Percentiles rank a stretch among this genome's conserved stretches.
Conservation (phyloP, 2,888 invertebrate species). For the Cyclophora albipunctata region DNA sequence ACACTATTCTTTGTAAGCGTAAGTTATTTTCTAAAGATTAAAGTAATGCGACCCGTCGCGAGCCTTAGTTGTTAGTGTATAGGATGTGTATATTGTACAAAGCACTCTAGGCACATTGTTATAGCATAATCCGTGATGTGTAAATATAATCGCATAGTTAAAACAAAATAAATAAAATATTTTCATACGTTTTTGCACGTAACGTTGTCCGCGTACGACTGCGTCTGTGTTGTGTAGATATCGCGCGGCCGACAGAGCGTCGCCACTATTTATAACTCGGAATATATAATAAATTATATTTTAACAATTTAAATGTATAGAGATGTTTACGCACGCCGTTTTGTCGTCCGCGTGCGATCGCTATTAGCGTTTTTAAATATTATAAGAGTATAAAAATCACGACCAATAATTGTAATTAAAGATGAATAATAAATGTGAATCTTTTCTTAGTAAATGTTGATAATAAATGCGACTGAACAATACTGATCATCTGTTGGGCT, state of each 20-base stretch:
- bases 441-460: slow-evolving; percentile 61
- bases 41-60: slow-evolving; percentile 24
- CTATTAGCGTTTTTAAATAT: slow-evolving; percentile 57
- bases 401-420: slow-evolving; percentile 73
- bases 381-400: slow-evolving; percentile 55
- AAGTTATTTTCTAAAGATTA: slow-evolving; percentile 46
- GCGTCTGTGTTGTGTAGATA: slow-evolving; percentile 42
- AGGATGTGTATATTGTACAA: slow-evolving; percentile 66
- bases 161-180: slow-evolving; percentile 49
- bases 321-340: slow-evolving; percentile 25
- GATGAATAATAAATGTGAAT: slow-evolving; percentile 44
- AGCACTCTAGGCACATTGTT: slow-evolving; percentile 71
- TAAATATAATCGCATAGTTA: slow-evolving; percentile 63
- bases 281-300: slow-evolving; percentile 18
- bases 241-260: slow-evolving; percentile 9
- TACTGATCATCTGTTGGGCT: slow-evolving; percentile 72
- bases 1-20: slow-evolving; percentile 53
- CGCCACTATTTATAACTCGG: slow-evolving; percentile 5
- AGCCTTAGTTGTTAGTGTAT: slow-evolving; percentile 48
- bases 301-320: slow-evolving; percentile 7
- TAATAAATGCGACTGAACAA: slow-evolving; percentile 69
- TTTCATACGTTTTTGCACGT: slow-evolving; percentile 76
- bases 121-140: slow-evolving; percentile 65
- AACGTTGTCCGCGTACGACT: slow-evolving; percentile 43
- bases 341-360: slow-evolving; percentile 36